Evolutionary conservation across 2,797 vertebrate genomes (phyloP).

Genomic region (Spinus olivaceus): DNA sequence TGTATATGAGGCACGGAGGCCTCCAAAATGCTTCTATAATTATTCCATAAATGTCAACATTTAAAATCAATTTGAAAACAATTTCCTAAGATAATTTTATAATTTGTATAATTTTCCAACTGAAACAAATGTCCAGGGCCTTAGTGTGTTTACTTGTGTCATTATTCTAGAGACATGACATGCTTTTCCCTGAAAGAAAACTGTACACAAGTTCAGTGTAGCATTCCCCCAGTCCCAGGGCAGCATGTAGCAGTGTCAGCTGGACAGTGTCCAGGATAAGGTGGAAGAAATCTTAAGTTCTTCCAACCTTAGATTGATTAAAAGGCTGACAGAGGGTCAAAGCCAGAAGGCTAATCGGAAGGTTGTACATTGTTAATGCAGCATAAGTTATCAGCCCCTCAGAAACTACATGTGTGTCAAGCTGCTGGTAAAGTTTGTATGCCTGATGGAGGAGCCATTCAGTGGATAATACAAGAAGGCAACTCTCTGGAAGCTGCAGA

Average conservation of each 20-base stretch:
- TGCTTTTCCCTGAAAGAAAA: not conserved
- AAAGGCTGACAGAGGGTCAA: not conserved
- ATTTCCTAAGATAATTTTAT: not conserved
- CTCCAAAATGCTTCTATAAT: not conserved
- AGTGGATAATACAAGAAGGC: not conserved
- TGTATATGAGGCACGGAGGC: not conserved
- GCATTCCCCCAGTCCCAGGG: not conserved
- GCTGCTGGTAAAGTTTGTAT: not conserved
- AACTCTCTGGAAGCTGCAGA: not conserved
- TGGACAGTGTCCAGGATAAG: not conserved
- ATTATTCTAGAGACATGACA: not conserved
- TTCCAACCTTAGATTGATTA: not conserved
- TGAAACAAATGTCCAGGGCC: not conserved
- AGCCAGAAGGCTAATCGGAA: not conserved
- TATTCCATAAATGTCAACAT: not conserved
- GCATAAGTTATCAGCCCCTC: not conserved
- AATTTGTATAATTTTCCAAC: not conserved
- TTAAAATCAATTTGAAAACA: not conserved
- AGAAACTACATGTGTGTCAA: not conserved
- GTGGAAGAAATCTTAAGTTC: not conserved
- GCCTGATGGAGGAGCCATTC: not conserved
- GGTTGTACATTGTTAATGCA: rapidly evolving
- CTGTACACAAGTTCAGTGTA: rapidly evolving
- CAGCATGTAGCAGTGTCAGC: not conserved
- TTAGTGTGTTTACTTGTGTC: not conserved